Evolutionary conservation across 1,140 invertebrate species (phyloP), one percentile per base, ranked within the genome.

Genomic region (Procambarus virginalis): DNA sequence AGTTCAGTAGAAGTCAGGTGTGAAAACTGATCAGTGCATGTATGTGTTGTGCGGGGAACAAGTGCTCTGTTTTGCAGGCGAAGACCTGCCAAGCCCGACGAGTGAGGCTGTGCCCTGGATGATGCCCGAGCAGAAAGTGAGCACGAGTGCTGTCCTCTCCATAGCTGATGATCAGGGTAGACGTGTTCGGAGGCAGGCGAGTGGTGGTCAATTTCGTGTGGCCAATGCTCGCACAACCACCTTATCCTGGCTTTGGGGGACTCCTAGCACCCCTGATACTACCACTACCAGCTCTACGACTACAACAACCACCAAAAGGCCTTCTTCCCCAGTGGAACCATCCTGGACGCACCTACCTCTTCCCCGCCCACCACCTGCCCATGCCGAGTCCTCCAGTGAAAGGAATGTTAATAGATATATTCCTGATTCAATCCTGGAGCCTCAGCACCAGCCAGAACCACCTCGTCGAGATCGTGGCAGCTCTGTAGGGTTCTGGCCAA

Each of bases 171-270:
- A 77, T 68, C 46, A 12, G 12, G 55, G 73, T 14, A 70, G 51
- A 22, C 68, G 87, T 20, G 49, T 51, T 8, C 64, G 68, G 10
- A 77, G 88, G 20, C 88, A 89, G n/a, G 88, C 46, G 9, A 64
- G 75, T 20, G 51, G 51, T 14, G 79, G 68, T 17, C 78, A 81
- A n/a, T 87, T 81, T 20, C 80, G 88, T 64, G 88, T 89, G 70
- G 88, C 88, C 60, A 89, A 89, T 51, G 88, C 88, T 55, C 88
- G 81, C 58, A 89, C 88, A 45, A 89, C 88, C 17, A 89, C 88
- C 75, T 84, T 89, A 73, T 89, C 88, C 45, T 89, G 88, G 88
- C 48, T 89, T 34, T 89, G 88, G 88, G 80, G 75, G 10, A 83
- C 80, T 2, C 46, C 79, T 49, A 22, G 81, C 14, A 12, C 70